Base-by-base conservation (phyloP, 2,113 vertebrate species). In the Petromus typicus region DNA sequence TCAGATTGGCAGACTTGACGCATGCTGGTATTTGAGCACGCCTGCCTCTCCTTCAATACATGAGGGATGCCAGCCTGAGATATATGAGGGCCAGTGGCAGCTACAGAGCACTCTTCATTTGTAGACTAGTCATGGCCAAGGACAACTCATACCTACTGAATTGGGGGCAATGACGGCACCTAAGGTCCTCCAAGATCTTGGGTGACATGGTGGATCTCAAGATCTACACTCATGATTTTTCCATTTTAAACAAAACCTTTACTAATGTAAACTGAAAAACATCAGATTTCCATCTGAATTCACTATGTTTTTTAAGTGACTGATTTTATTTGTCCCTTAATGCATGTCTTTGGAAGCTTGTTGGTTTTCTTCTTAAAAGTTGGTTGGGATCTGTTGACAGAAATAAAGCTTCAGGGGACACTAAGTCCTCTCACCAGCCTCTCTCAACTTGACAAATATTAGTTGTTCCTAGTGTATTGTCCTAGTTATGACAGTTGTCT, bases 401-500 rank as follows among this genome's bases (percentile, higher is more conserved):
- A 90, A 76, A 66, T 32, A 57, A 94, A 54, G 13, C 54, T 95
- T 84, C 16, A 45, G 27, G 69, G 88, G 84, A 88, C 63, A 73
- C 17, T 40, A 22, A 69, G 10, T 37, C 9, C 66, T 89, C 79
- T 57, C 20, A 63, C 37, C 45, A 82, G 43, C 30, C 40, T 93
- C 25, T 91, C 34, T 79, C 69, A 61, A 57, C 51, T 93, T 84
- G 59, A 91, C 32, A 66, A 79, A 85, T 18, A 17, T 23, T 45
- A 16, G 11, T 37, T 30, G 51, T 89, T 89, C 81, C 51, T 9
- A 51, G 92, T 48, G 56, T 34, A 22, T 79, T 81, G 37, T 57
- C 78, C 78, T 86, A 89, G 13, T 96, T 80, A 81, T 91, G 76
- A 88, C 45, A 85, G 18, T 56, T 84, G 48, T 87, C 69, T 54